phyloP scores from a whole-genome alignment of 1,140 invertebrate species.

The Temnothorax curvispinosus region DNA sequence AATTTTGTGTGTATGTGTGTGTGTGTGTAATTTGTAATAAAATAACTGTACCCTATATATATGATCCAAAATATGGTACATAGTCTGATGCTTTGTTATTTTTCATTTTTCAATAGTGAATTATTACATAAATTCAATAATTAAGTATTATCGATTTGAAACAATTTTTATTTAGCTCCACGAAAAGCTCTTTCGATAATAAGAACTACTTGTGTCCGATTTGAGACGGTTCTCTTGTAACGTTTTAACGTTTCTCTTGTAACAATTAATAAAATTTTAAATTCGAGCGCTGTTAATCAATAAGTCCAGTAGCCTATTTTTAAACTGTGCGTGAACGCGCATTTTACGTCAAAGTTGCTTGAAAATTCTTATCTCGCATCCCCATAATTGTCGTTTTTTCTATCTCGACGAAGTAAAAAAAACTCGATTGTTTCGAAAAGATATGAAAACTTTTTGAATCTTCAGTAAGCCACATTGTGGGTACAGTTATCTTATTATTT shows the following conservation, averaged over 20 bases:
- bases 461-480: neutral
- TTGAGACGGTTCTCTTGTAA: neutral
- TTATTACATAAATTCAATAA: neutral
- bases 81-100: no score
- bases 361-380: neutral
- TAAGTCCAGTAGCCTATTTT: neutral
- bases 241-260: neutral
- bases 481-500: constrained; percentile 51
- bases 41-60: neutral
- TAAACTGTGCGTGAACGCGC: neutral
- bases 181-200: neutral
- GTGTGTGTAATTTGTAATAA: constrained; percentile 13
- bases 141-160: neutral
- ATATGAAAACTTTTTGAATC: neutral
- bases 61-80: neutral
- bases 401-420: neutral
- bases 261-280: constrained; percentile 8
- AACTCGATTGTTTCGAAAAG: neutral
- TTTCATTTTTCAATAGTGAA: neutral
- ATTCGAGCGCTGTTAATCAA: neutral
- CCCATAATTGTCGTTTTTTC: neutral
- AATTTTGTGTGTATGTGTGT: neutral
- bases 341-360: neutral
- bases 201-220: neutral
- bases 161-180: neutral